These are phyloP conservation scores for Biston stratarius DNA, from an alignment of 2,888 invertebrate species.

Conservation along the genomic window DNA sequence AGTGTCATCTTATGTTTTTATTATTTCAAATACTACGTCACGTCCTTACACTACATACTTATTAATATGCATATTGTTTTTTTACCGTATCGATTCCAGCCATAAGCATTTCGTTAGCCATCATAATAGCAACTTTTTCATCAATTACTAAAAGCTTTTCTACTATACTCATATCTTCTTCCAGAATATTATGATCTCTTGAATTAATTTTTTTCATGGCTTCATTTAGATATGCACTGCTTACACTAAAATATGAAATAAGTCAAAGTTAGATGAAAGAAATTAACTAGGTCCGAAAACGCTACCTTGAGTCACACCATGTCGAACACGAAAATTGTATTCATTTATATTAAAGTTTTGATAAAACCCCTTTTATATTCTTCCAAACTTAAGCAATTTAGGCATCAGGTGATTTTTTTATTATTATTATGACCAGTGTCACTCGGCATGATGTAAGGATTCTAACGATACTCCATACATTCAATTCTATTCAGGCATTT, in stretches of 20 bases:
- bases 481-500: too few species aligned
- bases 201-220: constrained; percentile 63
- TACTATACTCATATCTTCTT: constrained; percentile 87
- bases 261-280: background rate
- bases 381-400: too few species aligned
- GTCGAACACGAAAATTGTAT: background rate
- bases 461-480: too few species aligned
- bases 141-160: constrained; percentile 88
- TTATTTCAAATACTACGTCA: background rate
- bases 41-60: too few species aligned
- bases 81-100: constrained; percentile 91
- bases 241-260: constrained; percentile 59
- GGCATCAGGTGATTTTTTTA: too few species aligned
- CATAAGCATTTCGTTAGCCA: constrained; percentile 90
- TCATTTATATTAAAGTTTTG: background rate
- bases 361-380: too few species aligned
- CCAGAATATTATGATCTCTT: constrained; percentile 67
- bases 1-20: background rate
- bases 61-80: background rate
- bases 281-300: background rate
- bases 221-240: constrained; percentile 65
- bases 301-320: background rate
- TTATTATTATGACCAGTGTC: too few species aligned
- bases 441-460: too few species aligned
- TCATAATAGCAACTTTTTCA: constrained; percentile 87